Evolutionary conservation across 1,140 invertebrate species (phyloP), one percentile per base, ranked within the genome.

Genomic region (Battus philenor): DNA sequence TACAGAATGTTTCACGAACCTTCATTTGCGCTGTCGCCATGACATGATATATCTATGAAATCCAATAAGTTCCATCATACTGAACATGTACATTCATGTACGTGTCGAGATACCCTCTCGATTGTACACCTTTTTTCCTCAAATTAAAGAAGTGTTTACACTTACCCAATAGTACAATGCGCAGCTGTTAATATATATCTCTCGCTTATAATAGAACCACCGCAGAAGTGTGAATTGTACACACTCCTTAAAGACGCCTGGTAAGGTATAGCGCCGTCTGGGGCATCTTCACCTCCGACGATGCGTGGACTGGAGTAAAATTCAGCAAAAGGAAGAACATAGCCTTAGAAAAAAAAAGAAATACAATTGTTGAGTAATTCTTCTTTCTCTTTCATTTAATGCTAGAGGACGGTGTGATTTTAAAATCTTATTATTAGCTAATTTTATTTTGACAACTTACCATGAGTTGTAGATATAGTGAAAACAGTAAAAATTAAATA

Each of bases 181-280:
- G 87, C 87, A 1, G 87, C 87, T 1, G 88, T 89, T 10, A 88
- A 31, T 7, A 89, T 63, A 57, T 84, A 88, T 38, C 72, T 68
- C 2, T 62, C 44, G 45, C 64, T 80, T 31, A 89, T 51, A 12
- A 89, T 86, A 10, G 86, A 71, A 2, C 88, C 88, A 4, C 88
- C 87, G 49, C 88, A 89, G 54, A 83, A 84, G 46, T 89, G 88
- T 0, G 68, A 68, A 34, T 78, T 73, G 7, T 59, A 59, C 1
- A 55, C 0, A 34, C 47, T 71, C 17, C 81, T 67, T 10, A 88
- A 50, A 3, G 86, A 87, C 0, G 69, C 78, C 52, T 87, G 86
- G 49, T 86, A 87, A 0, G 86, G 86, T 9, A 73, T 61, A 0
- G 60, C 58, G 5, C 70, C 75, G 3, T 75, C 78, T 2, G 71